Percentiles rank a stretch among this genome's conserved stretches.
Conservation (phyloP, 1,140 invertebrate species). For the Nylanderia fulva region DNA sequence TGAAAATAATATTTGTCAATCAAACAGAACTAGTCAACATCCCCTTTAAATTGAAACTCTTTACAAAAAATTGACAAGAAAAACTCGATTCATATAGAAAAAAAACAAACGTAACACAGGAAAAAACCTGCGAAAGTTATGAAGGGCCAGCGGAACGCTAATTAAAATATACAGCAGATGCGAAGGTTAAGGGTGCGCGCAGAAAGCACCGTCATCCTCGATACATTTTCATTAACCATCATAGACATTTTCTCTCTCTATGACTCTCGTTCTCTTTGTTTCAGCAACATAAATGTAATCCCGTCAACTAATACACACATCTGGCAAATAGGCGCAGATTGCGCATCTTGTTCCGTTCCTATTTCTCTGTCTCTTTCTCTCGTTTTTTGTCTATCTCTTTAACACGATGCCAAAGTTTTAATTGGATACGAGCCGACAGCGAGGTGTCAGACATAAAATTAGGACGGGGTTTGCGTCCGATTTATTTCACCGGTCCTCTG, state of each 20-base stretch:
- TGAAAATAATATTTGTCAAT: no score
- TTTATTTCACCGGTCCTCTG: constrained; percentile 36
- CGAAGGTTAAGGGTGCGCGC: constrained; percentile 15
- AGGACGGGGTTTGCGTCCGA: constrained; percentile 21
- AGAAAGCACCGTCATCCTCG: constrained; percentile 10
- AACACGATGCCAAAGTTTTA: constrained; percentile 48
- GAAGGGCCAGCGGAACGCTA: neutral
- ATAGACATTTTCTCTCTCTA: neutral
- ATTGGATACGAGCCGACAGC: constrained; percentile 37
- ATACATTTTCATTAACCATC: constrained; percentile 55
- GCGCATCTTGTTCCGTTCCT: neutral
- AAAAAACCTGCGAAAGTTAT: neutral
- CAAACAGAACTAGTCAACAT: no score
- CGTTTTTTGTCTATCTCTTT: neutral
- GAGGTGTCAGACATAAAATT: constrained; percentile 36
- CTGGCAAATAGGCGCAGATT: constrained; percentile 46
- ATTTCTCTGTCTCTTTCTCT: neutral
- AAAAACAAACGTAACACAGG: neutral
- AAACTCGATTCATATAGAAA: neutral
- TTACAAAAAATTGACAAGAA: neutral
- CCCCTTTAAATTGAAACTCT: no score
- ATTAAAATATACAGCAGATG: constrained; percentile 24
- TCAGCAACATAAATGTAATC: constrained; percentile 42
- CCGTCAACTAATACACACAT: constrained; percentile 27
- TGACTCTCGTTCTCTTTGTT: neutral